Conservation (phyloP, 2,888 invertebrate species). For the Aleiodes alternator region DNA sequence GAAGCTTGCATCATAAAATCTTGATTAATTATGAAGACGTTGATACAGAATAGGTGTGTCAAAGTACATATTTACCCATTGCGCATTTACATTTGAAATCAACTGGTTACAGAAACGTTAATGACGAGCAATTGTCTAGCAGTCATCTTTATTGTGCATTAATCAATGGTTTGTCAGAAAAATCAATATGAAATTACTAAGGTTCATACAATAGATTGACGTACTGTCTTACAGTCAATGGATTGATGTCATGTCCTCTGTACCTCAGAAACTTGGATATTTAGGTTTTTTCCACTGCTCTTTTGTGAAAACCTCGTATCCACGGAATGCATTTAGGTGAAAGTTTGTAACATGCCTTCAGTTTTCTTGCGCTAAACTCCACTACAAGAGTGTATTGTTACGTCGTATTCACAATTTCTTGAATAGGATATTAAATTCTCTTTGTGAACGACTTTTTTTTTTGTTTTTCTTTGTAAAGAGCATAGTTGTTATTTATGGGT, state of each 20-base stretch:
- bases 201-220: neutral
- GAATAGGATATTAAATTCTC: neutral
- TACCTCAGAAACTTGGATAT: neutral
- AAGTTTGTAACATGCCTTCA: constrained; percentile 21
- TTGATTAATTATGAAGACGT: too few relatives aligned
- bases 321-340: neutral
- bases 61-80: too few relatives aligned
- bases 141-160: too few relatives aligned
- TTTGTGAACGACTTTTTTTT: neutral
- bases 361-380: neutral
- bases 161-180: too few relatives aligned
- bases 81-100: too few relatives aligned
- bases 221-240: constrained; percentile 10
- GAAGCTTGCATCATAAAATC: too few relatives aligned
- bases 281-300: neutral
- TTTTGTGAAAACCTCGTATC: constrained; percentile 11
- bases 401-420: neutral
- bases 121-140: too few relatives aligned
- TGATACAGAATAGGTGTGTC: too few relatives aligned
- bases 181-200: too few relatives aligned
- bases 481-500: too few relatives aligned
- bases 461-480: too few relatives aligned
- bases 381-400: neutral
- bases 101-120: too few relatives aligned
- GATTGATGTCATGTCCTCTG: constrained; percentile 15